phyloP scores from a whole-genome alignment of 53 echinoderm and acorn worm genomes.

The Holothuria scabra region DNA sequence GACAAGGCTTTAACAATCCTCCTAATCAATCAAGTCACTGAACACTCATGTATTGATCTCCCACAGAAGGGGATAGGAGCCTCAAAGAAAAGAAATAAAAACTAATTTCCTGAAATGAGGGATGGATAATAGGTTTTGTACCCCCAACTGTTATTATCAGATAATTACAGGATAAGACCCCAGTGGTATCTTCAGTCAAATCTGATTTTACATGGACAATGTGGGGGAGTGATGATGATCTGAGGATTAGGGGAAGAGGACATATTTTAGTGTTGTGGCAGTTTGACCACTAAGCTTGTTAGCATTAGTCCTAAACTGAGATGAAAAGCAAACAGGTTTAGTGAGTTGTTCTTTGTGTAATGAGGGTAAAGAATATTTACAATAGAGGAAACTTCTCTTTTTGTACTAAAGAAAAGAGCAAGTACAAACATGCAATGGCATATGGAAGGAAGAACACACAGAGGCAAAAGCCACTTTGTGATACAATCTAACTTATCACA shows the following conservation, averaged over 20 bases:
- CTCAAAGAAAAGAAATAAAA: conserved; percentile 18
- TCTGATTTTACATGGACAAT: too few relatives aligned
- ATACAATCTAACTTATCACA: too few relatives aligned
- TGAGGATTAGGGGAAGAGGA: background rate
- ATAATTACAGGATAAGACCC: conserved; percentile 25
- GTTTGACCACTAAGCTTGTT: conserved; percentile 13
- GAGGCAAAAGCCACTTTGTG: too few relatives aligned
- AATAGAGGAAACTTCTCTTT: background rate
- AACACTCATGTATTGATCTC: conserved; percentile 15
- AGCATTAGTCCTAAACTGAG: conserved; percentile 17
- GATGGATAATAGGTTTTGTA: conserved; percentile 6
- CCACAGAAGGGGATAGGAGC: background rate
- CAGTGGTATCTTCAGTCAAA: background rate
- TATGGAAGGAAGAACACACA: too few relatives aligned
- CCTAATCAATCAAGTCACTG: too few relatives aligned
- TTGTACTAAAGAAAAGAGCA: too few relatives aligned
- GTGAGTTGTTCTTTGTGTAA: background rate
- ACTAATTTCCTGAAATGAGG: conserved; percentile 25
- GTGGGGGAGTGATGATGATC: background rate
- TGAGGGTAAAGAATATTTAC: background rate
- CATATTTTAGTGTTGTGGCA: conserved; percentile 6
- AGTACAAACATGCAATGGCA: too few relatives aligned
- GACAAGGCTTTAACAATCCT: too few relatives aligned
- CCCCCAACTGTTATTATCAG: background rate
- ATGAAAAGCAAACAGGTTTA: conserved; percentile 18